Conservation (phyloP, 35 echinoderm and acorn worm genomes). For the Diadema setosum region DNA sequence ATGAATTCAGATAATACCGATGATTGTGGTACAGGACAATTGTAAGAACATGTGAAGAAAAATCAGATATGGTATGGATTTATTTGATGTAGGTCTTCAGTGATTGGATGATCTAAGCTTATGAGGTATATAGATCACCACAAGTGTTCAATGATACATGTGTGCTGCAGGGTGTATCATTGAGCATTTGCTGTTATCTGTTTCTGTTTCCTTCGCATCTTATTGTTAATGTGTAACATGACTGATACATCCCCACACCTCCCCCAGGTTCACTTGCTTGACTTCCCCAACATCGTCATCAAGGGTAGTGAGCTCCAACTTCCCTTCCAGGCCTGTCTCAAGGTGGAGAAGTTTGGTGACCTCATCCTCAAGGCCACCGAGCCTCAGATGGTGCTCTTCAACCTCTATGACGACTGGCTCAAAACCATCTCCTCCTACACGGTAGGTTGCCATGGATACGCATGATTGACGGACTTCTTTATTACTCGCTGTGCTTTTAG, state of each 20-base stretch:
- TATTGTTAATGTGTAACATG: not conserved
- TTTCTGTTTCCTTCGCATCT: not conserved
- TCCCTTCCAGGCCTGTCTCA: slow-evolving; percentile 97
- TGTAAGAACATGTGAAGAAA: no score
- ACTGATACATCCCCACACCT: not conserved
- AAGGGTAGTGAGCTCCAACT: slow-evolving; percentile 99
- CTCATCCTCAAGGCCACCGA: slow-evolving; percentile 95
- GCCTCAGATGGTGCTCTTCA: slow-evolving; percentile 99
- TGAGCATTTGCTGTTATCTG: no score
- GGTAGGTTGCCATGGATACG: slow-evolving; percentile 35
- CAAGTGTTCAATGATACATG: no score
- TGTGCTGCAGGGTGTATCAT: no score
- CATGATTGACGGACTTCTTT: no score
- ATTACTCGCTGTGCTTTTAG: no score
- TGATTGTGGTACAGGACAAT: no score
- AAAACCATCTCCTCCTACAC: slow-evolving; percentile 99
- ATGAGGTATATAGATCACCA: no score
- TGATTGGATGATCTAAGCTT: no score
- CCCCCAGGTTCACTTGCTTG: slow-evolving; percentile 87
- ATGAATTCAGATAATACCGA: no score
- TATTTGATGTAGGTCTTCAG: no score
- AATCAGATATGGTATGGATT: no score
- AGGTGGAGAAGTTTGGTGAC: slow-evolving; percentile 99
- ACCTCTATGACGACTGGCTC: slow-evolving; percentile 98
- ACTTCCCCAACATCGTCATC: slow-evolving; percentile 99